phyloP scores from a whole-genome alignment of 1,140 invertebrate genomes.

The Leguminivora glycinivorella region DNA sequence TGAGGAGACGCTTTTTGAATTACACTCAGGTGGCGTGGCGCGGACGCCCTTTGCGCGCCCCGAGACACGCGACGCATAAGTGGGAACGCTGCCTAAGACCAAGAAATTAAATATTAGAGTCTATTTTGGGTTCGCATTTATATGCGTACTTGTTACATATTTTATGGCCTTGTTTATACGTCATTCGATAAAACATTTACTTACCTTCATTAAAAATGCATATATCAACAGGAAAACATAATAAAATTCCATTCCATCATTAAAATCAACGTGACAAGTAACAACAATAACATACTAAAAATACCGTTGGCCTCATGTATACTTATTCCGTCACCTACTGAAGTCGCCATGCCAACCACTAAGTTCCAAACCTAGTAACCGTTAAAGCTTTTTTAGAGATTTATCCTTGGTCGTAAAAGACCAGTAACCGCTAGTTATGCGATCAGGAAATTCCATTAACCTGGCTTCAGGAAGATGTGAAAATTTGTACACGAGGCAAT shows the following conservation, averaged over 20 bases:
- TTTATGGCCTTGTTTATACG: not conserved
- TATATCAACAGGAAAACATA: not conserved
- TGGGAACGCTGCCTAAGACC: too few species aligned
- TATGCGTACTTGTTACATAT: too few species aligned
- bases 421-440: not conserved
- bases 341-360: not conserved
- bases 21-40: too few species aligned
- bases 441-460: slow-evolving; percentile 10
- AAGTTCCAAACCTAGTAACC: too few species aligned
- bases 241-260: not conserved
- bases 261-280: not conserved
- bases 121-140: too few species aligned
- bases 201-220: not conserved
- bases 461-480: not conserved
- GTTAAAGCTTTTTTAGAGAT: too few species aligned
- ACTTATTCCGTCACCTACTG: not conserved
- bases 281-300: not conserved
- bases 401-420: not conserved
- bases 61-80: too few species aligned
- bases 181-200: not conserved
- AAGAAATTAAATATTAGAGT: too few species aligned
- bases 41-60: too few species aligned
- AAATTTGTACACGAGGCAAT: not conserved
- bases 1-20: too few species aligned
- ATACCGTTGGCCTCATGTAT: not conserved